These are phyloP conservation scores for Piezodorus guildinii DNA, from an alignment of 1,140 invertebrate genomes.

Conservation along the genomic window DNA sequence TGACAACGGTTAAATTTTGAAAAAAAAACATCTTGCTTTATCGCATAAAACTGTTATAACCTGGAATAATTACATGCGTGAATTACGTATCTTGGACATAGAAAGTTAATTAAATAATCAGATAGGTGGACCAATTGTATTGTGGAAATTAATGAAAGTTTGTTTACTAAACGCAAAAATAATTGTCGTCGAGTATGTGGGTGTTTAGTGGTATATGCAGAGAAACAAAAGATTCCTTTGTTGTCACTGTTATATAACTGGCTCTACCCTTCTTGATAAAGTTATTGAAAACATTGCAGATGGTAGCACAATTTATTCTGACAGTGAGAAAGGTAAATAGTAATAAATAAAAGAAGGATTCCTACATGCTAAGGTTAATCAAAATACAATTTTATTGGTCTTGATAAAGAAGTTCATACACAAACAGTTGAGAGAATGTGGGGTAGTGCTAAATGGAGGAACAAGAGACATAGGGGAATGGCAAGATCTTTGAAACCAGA, in stretches of 20 bases:
- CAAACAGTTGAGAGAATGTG: background rate
- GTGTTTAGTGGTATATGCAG: background rate
- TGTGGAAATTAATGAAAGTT: no score
- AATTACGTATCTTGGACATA: no score
- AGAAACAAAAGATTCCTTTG: background rate
- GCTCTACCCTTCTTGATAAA: background rate
- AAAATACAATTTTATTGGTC: background rate
- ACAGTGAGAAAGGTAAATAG: background rate
- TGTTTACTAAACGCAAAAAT: background rate
- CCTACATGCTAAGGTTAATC: background rate
- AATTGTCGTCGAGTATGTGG: background rate
- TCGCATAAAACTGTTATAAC: no score
- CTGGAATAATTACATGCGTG: no score
- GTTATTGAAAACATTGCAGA: background rate
- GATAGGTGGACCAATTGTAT: no score
- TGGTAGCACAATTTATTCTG: background rate
- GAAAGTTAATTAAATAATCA: no score
- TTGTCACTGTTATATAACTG: background rate
- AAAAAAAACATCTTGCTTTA: no score
- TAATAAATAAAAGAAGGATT: background rate
- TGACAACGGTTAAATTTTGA: no score
- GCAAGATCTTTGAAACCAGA: background rate
- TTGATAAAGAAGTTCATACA: background rate
- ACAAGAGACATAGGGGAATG: background rate
- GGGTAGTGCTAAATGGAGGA: background rate